Conservation (phyloP, 2,888 invertebrate genomes). For the Lochmaea crataegi region DNA sequence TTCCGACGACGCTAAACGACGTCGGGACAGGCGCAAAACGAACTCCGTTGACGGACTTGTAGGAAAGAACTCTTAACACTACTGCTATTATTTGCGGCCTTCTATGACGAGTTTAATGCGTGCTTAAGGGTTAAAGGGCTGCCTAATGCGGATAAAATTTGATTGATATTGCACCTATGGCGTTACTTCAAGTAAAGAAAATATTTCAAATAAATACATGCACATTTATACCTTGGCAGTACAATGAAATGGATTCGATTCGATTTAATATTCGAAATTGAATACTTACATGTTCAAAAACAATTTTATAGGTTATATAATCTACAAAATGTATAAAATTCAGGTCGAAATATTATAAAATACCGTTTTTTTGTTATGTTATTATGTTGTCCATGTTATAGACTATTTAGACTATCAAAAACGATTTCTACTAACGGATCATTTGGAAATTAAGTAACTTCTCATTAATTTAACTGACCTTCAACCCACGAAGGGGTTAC, state of each 20-base stretch:
- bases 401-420: not conserved
- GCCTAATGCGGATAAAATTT: conserved; percentile 36
- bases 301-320: too few relatives aligned
- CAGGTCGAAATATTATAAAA: too few relatives aligned
- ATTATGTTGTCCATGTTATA: too few relatives aligned
- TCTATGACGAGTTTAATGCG: conserved; percentile 39
- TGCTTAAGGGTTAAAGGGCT: conserved; percentile 34
- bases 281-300: too few relatives aligned
- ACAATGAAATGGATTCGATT: too few relatives aligned
- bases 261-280: too few relatives aligned
- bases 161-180: conserved; percentile 31
- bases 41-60: conserved; percentile 22
- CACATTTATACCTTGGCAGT: too few relatives aligned
- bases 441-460: not conserved
- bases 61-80: conserved; percentile 35
- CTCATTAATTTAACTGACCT: conserved; percentile 7
- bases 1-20: conserved; percentile 60
- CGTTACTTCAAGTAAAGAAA: not conserved
- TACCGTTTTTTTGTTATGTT: too few relatives aligned
- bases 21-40: conserved; percentile 64
- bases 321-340: too few relatives aligned
- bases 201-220: too few relatives aligned
- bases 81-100: conserved; percentile 35
- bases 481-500: not conserved
- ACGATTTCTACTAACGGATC: not conserved